These are phyloP conservation scores for Cyclargus thomasi DNA, from an alignment of 1,140 invertebrate species.

Conservation along the genomic window DNA sequence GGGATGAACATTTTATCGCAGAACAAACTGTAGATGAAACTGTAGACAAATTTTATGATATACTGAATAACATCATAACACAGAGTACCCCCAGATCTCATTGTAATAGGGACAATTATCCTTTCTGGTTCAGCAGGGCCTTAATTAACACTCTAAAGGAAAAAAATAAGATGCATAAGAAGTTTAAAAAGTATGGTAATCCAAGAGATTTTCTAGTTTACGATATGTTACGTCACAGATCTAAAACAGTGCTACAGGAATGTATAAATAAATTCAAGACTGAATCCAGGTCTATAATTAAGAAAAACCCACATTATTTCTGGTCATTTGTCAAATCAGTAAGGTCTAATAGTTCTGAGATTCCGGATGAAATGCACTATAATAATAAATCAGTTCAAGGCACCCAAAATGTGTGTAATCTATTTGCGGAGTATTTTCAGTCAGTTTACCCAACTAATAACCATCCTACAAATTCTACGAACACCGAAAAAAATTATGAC, in stretches of 20 bases:
- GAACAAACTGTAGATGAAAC: background rate
- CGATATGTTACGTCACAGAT: background rate
- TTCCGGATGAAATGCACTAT: constrained; percentile 19
- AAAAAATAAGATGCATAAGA: background rate
- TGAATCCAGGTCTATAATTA: background rate
- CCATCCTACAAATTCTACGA: background rate
- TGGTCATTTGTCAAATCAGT: constrained; percentile 18
- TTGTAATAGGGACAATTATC: background rate
- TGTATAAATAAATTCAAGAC: constrained; percentile 4
- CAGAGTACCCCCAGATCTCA: background rate
- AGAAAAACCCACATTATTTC: constrained; percentile 4
- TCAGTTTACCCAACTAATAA: background rate
- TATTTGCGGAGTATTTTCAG: constrained; percentile 6
- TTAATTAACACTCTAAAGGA: background rate
- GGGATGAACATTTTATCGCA: background rate
- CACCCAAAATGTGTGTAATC: background rate
- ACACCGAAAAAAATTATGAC: background rate
- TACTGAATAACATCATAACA: background rate
- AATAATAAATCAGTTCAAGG: background rate
- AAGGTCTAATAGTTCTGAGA: constrained; percentile 14
- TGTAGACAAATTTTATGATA: background rate
- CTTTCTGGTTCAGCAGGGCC: background rate
- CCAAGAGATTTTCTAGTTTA: background rate
- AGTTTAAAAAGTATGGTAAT: background rate
- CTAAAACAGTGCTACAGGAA: constrained; percentile 2